phyloP scores from a whole-genome alignment of 2,797 vertebrate species.

The Sebastes taczanowskii region DNA sequence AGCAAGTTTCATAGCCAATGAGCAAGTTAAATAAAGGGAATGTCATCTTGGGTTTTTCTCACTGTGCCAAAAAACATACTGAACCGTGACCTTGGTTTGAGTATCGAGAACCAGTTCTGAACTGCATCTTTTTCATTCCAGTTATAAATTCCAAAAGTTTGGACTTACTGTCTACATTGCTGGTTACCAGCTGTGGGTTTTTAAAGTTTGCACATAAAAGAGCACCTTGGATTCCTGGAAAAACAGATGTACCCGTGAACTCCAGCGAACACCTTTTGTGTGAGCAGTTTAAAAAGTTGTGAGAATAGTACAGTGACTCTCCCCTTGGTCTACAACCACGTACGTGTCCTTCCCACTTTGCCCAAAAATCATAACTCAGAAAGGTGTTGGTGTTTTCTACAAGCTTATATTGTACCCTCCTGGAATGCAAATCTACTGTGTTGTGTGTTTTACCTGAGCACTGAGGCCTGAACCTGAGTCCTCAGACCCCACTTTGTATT shows the following conservation, averaged over 20 bases:
- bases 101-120: background rate
- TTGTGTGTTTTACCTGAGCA: constrained; percentile 75
- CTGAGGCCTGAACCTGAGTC: constrained; percentile 70
- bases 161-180: background rate
- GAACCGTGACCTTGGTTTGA: background rate
- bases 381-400: background rate
- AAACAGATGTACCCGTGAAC: constrained; percentile 26
- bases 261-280: background rate
- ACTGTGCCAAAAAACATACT: background rate
- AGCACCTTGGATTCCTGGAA: constrained; percentile 9
- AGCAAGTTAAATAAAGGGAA: background rate
- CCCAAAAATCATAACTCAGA: background rate
- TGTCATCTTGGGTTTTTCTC: background rate
- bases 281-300: background rate
- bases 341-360: background rate
- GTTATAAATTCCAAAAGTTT: constrained; percentile 2
- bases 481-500: constrained; percentile 88
- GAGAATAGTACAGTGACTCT: background rate
- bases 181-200: constrained; percentile 24
- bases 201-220: constrained; percentile 13
- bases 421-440: background rate
- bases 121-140: background rate
- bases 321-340: background rate
- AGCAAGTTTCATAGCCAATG: background rate
- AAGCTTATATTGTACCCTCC: background rate